These are phyloP conservation scores for Anguilla rostrata DNA, from an alignment of 2,113 vertebrate genomes.

Conservation along the genomic window DNA sequence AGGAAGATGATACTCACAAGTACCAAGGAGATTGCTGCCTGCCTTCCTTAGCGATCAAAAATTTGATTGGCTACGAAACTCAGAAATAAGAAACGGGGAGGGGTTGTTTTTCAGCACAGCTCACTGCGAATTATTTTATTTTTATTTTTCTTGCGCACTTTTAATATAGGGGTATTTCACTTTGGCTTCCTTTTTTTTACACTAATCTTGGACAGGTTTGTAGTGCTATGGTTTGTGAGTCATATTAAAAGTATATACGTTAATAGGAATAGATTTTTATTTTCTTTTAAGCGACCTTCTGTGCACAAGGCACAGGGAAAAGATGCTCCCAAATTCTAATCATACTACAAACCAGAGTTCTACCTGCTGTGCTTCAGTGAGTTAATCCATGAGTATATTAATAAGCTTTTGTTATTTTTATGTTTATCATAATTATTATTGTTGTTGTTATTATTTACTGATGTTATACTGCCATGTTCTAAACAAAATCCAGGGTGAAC, in stretches of 20 bases:
- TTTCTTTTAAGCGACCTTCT: constrained; percentile 52
- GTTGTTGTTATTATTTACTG: constrained; percentile 72
- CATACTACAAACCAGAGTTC: constrained; percentile 66
- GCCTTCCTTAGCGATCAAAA: constrained; percentile 45
- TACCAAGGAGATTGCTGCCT: constrained; percentile 68
- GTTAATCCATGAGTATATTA: constrained; percentile 71
- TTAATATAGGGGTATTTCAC: constrained; percentile 81
- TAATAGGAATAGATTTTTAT: constrained; percentile 41
- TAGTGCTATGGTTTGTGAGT: constrained; percentile 76
- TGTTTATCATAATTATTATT: constrained; percentile 59
- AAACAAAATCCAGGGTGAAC: constrained; percentile 95
- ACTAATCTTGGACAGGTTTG: constrained; percentile 74
- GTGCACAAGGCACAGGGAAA: constrained; percentile 61
- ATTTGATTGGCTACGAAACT: constrained; percentile 54
- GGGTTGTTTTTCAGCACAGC: constrained; percentile 54
- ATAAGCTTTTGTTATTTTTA: constrained; percentile 72
- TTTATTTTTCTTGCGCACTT: constrained; percentile 89
- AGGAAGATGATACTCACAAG: constrained; percentile 76
- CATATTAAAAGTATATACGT: constrained; percentile 45
- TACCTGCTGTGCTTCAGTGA: constrained; percentile 73
- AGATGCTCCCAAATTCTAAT: constrained; percentile 59
- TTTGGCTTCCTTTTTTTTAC: constrained; percentile 66
- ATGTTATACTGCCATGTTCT: constrained; percentile 90
- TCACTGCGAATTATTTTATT: constrained; percentile 57
- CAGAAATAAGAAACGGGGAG: constrained; percentile 43